A percentile compares a stretch with the other conserved stretches of the same genome.
Evolutionary conservation across 1,140 invertebrate genomes (phyloP).

Genomic region (Solen grandis): DNA sequence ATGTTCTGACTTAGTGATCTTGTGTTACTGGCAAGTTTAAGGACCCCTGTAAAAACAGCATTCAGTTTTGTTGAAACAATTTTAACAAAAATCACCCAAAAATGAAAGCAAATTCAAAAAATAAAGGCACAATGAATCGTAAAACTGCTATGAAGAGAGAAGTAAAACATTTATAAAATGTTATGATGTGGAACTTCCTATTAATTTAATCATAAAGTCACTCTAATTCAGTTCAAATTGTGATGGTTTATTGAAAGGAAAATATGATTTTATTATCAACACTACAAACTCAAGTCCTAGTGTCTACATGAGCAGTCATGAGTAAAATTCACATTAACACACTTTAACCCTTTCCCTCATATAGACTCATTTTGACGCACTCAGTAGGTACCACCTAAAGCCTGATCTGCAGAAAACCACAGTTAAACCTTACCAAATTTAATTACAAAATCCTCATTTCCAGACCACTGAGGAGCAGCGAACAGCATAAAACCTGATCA

Average conservation of each 20-base stretch:
- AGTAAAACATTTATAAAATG: too few species aligned
- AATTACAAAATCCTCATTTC: too few species aligned
- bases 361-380: too few species aligned
- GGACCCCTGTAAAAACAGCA: not conserved
- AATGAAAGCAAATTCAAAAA: not conserved
- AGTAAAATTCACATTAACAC: too few species aligned
- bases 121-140: slow-evolving; percentile 14
- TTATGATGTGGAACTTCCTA: too few species aligned
- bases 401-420: too few species aligned
- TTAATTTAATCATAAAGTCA: not conserved
- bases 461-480: too few species aligned
- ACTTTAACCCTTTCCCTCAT: too few species aligned
- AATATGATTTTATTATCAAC: not conserved
- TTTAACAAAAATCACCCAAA: not conserved
- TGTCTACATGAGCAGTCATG: not conserved
- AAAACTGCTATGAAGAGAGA: too few species aligned
- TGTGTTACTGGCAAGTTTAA: not conserved
- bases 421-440: too few species aligned
- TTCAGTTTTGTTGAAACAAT: not conserved
- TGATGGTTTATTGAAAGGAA: not conserved
- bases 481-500: too few species aligned
- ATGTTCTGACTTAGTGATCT: not conserved
- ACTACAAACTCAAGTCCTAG: not conserved
- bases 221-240: not conserved
- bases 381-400: too few species aligned